Conservation (phyloP, 2,797 vertebrate genomes). For the Menidia menidia region DNA sequence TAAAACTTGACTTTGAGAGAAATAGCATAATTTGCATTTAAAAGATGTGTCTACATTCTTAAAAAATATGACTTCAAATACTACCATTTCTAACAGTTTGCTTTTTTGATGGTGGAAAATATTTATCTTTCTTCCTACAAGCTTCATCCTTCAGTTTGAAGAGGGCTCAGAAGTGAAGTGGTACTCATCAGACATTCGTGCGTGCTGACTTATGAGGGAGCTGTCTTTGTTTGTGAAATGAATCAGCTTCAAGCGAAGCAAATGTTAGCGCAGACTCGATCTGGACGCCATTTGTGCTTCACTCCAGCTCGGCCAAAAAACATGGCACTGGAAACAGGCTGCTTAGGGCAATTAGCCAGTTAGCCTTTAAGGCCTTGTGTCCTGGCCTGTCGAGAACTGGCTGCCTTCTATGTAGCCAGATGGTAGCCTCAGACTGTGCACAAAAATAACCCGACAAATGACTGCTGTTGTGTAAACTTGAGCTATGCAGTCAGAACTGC, state of each 20-base stretch:
- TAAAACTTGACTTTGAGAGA: conserved; percentile 20
- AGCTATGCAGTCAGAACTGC: conserved; percentile 43
- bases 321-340: conserved; percentile 60
- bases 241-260: conserved; percentile 66
- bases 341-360: conserved; percentile 77
- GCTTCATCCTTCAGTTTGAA: conserved; percentile 53
- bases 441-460: conserved; percentile 67
- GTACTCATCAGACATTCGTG: conserved; percentile 69
- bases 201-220: conserved; percentile 47
- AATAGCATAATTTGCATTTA: conserved; percentile 20
- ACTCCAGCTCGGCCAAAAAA: conserved; percentile 54
- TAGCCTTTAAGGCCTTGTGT: conserved; percentile 77
- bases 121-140: conserved; percentile 43
- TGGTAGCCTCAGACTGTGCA: conserved; percentile 70
- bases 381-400: conserved; percentile 74
- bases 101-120: conserved; percentile 32
- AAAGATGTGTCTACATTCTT: conserved; percentile 7
- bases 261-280: conserved; percentile 61
- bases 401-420: conserved; percentile 69
- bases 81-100: conserved; percentile 16
- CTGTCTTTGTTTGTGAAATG: conserved; percentile 69
- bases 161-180: conserved; percentile 62
- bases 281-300: conserved; percentile 63
- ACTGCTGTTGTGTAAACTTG: conserved; percentile 59
- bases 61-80: conserved; percentile 19